Conservation (phyloP, 2,888 invertebrate genomes). For the Ischnus inquisitorius region DNA sequence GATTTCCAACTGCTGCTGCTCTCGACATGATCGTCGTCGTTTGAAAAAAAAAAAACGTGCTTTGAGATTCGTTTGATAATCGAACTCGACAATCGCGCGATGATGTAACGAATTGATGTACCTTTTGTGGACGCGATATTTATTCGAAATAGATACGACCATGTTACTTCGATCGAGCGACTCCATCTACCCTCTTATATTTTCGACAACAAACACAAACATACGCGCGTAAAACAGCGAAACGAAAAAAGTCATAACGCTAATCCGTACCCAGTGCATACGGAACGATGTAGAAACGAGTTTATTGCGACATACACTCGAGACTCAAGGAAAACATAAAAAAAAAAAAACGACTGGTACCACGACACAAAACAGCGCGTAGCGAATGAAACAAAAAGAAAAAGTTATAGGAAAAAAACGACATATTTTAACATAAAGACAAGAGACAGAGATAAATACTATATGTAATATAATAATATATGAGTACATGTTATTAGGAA, state of each 20-base stretch:
- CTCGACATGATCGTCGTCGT: slow-evolving; percentile 21
- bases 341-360: slow-evolving; percentile 22
- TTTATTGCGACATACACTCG: slow-evolving; percentile 1
- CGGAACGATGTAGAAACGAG: background rate
- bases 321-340: background rate
- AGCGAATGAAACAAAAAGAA: slow-evolving; percentile 10
- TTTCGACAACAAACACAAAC: background rate
- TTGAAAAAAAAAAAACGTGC: background rate
- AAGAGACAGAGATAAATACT: slow-evolving; percentile 62
- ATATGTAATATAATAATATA: slow-evolving; percentile 62
- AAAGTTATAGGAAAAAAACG: slow-evolving; percentile 51
- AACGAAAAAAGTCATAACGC: background rate
- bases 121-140: background rate
- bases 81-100: too few relatives aligned
- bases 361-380: slow-evolving; percentile 45
- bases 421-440: slow-evolving; percentile 75
- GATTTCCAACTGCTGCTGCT: slow-evolving; percentile 26
- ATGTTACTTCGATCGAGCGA: background rate
- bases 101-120: background rate
- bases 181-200: background rate
- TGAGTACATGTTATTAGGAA: slow-evolving; percentile 67
- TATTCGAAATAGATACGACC: slow-evolving; percentile 4
- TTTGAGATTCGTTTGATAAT: background rate
- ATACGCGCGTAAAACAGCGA: background rate
- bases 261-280: slow-evolving; percentile 3